phyloP scores from a whole-genome alignment of 1,140 invertebrate genomes.

The Coptotermes formosanus region DNA sequence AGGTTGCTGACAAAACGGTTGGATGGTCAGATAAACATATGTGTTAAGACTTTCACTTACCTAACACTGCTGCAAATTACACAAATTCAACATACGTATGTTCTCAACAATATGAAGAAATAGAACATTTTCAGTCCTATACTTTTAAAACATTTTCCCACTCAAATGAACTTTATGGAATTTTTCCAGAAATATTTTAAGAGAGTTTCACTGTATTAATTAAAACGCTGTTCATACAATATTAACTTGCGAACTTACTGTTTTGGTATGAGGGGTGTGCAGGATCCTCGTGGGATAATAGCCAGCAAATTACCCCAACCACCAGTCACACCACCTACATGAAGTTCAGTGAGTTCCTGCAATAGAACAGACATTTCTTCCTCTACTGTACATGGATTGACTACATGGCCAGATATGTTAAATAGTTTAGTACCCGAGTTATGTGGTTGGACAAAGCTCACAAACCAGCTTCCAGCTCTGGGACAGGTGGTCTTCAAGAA shows the following conservation, averaged over 20 bases:
- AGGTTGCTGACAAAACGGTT: too few species aligned
- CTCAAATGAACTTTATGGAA: too few species aligned
- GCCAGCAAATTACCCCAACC: slow-evolving; percentile 99
- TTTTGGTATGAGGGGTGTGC: slow-evolving; percentile 97
- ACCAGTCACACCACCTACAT: slow-evolving; percentile 93
- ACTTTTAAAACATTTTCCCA: too few species aligned
- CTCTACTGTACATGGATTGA: slow-evolving; percentile 97
- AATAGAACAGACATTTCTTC: slow-evolving; percentile 99
- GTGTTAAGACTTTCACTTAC: too few species aligned
- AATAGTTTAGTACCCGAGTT: slow-evolving; percentile 98
- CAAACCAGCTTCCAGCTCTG: slow-evolving; percentile 95
- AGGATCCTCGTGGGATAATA: slow-evolving; percentile 97
- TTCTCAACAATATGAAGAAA: too few species aligned
- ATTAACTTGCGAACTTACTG: slow-evolving; percentile 55
- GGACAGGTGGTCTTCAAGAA: slow-evolving; percentile 80
- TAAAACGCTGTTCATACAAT: not conserved
- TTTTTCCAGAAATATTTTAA: not conserved
- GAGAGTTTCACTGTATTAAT: slow-evolving; percentile 1
- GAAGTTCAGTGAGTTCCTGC: slow-evolving; percentile 92
- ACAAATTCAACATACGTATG: too few species aligned
- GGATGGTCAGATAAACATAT: too few species aligned
- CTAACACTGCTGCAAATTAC: too few species aligned
- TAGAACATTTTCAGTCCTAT: too few species aligned
- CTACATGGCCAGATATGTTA: slow-evolving; percentile 99
- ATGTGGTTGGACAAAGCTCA: slow-evolving; percentile 90